phyloP scores from a whole-genome alignment of 2,888 invertebrate genomes.

The Iphiclides podalirius region DNA sequence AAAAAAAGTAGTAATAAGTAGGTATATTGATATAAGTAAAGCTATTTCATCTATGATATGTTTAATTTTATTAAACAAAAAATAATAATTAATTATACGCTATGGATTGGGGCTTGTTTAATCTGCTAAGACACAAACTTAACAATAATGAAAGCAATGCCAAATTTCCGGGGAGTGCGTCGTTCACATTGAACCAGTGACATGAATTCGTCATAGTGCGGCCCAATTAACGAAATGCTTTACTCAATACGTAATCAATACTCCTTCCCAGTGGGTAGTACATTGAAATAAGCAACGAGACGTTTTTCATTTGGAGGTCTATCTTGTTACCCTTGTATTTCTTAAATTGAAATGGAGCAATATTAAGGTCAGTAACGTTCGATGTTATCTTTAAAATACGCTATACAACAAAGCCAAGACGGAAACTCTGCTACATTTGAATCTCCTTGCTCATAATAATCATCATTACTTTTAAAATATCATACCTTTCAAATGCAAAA shows the following conservation, averaged over 20 bases:
- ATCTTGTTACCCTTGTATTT: constrained; percentile 4
- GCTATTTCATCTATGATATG: too few relatives aligned
- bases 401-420: too few relatives aligned
- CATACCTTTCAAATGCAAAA: background rate
- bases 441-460: background rate
- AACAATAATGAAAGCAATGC: background rate
- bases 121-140: too few relatives aligned
- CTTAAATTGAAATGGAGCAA: too few relatives aligned
- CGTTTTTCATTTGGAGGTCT: background rate
- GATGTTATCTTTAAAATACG: too few relatives aligned
- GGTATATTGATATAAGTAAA: too few relatives aligned
- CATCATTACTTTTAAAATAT: background rate
- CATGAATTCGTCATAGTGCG: constrained; percentile 41
- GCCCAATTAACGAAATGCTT: constrained; percentile 38
- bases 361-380: too few relatives aligned
- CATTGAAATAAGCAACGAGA: background rate
- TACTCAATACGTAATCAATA: constrained; percentile 25
- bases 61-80: too few relatives aligned
- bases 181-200: constrained; percentile 48
- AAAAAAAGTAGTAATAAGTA: too few relatives aligned
- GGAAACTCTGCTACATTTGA: too few relatives aligned
- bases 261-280: background rate
- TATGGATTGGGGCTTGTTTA: too few relatives aligned
- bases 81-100: too few relatives aligned
- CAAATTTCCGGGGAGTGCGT: constrained; percentile 24